Evolutionary conservation across 2,797 vertebrate species (phyloP), one percentile per base, ranked within the genome.

Genomic region (Microctenopoma lineatum): DNA sequence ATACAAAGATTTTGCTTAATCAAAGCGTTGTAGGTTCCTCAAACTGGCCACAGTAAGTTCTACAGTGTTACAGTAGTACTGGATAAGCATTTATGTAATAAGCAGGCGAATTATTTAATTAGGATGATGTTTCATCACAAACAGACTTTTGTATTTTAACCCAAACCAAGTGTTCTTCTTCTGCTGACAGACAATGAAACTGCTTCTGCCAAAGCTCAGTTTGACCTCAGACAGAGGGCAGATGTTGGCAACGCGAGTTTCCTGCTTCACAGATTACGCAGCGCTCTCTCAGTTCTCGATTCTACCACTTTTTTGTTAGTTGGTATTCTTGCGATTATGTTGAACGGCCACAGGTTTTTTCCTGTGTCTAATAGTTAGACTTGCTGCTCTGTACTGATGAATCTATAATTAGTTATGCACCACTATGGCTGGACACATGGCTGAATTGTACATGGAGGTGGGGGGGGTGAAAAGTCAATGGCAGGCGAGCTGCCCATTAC

Each of bases 281-380:
- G 55, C 66, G 7, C 26, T 3, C 59, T 38, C 27, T 1, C 52
- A 21, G 59, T 51, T 45, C 60, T 36, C 54, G 8, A 48, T 66
- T 36, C 51, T 55, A 66, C 75, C 60, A 70, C 80, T 64, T 74
- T 70, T 79, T 71, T 0, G 0, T 85, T 84, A 83, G 84, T 82
- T 71, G 86, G 80, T 87, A 89, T 85, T 80, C 79, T 79, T 64
- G 77, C 73, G 77, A 69, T 84, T 79, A 80, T 75, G 81, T 67
- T 85, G 67, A 90, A 75, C 61, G 57, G 64, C 75, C 77, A 70
- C 74, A 70, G 60, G 79, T 73, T 85, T 80, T 88, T 81, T 87
- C 71, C 68, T 73, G 54, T 36, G 63, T 68, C 51, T 80, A 76
- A 86, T 59, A 66, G 77, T 68, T 53, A 21, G 66, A 45, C 45